Percentiles rank a stretch among this genome's conserved stretches.
Evolutionary conservation across 2,797 vertebrate species (phyloP).

Genomic region (Thalassophryne amazonica): DNA sequence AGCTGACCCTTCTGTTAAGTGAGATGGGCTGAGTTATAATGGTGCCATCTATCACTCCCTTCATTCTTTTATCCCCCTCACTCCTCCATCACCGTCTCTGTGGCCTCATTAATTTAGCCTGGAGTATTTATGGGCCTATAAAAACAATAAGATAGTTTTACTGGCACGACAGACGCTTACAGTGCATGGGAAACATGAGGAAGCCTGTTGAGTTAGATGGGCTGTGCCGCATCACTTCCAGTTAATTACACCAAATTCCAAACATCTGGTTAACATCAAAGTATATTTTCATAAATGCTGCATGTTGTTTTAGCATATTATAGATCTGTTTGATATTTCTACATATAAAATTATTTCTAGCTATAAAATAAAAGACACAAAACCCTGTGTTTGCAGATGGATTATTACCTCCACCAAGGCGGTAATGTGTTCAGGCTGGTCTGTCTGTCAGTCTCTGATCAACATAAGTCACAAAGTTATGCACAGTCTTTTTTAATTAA

Average conservation of each 20-base stretch:
- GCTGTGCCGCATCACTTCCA: conserved; percentile 47
- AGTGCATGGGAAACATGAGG: conserved; percentile 56
- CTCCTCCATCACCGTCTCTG: conserved; percentile 64
- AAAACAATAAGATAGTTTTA: conserved; percentile 67
- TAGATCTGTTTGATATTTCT: conserved; percentile 10
- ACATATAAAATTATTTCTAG: conserved; percentile 8
- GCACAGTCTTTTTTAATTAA: no score
- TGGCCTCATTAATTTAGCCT: conserved; percentile 71
- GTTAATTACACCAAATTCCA: conserved; percentile 57
- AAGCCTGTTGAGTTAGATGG: conserved; percentile 39
- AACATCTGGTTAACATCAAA: conserved; percentile 61
- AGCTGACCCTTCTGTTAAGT: conserved; percentile 71
- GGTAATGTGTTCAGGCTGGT: no score
- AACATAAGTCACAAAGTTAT: no score
- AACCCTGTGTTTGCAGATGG: no score
- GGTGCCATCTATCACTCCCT: conserved; percentile 77
- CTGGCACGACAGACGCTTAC: conserved; percentile 45
- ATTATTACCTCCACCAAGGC: no score
- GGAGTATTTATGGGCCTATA: conserved; percentile 72
- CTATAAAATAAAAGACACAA: background rate
- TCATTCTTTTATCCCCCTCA: conserved; percentile 62
- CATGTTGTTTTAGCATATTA: conserved; percentile 27
- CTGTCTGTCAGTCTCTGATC: no score
- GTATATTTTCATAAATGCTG: conserved; percentile 37
- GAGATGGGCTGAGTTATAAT: conserved; percentile 72